Percentiles rank a stretch among this genome's conserved stretches.
Evolutionary conservation across 2,888 invertebrate genomes (phyloP).

Genomic region (Hyppa rectilinea): DNA sequence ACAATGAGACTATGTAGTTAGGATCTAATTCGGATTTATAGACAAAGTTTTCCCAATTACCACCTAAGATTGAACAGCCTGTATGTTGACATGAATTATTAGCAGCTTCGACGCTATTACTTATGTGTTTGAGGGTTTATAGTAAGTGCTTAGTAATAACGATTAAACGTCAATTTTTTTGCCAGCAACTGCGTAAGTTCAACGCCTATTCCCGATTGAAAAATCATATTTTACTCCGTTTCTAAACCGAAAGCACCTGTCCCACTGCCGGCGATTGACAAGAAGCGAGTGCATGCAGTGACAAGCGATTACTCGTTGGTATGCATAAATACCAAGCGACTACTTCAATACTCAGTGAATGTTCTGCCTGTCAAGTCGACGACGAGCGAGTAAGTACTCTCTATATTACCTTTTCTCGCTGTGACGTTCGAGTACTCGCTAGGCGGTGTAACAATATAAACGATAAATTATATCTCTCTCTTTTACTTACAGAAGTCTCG

Average conservation of each 20-base stretch:
- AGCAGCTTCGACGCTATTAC: neutral
- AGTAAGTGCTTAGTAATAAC: neutral
- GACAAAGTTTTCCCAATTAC: slow-evolving; percentile 36
- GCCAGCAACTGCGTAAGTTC: neutral
- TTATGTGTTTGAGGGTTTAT: neutral
- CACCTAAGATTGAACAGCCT: slow-evolving; percentile 8
- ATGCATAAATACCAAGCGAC: neutral
- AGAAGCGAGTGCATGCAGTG: neutral
- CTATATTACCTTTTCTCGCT: no score
- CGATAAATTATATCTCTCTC: no score
- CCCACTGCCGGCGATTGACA: neutral
- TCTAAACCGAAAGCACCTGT: neutral
- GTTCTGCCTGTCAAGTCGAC: neutral
- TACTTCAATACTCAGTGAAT: neutral
- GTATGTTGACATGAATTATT: slow-evolving; percentile 19
- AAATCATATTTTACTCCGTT: neutral
- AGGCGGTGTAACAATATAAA: no score
- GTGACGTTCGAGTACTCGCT: no score
- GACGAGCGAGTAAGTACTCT: no score
- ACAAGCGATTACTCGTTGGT: neutral
- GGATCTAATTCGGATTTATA: slow-evolving; percentile 44
- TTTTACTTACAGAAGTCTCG: no score
- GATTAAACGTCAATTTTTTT: neutral
- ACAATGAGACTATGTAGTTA: slow-evolving; percentile 36
- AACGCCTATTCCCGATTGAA: neutral